phyloP scores from a whole-genome alignment of 2,888 invertebrate genomes.

The Papilio demoleus region DNA sequence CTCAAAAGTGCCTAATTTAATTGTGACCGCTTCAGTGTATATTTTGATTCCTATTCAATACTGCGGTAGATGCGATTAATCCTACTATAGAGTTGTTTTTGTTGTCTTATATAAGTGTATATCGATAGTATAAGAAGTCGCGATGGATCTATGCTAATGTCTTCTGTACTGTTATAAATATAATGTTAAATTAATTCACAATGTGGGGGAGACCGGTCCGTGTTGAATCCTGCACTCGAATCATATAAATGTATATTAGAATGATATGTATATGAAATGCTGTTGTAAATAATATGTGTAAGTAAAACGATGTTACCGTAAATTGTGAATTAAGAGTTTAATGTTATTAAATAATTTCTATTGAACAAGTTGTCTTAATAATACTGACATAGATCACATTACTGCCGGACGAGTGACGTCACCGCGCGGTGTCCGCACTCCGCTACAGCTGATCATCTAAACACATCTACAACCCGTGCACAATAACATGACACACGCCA shows the following conservation, averaged over 20 bases:
- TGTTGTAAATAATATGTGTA: slow-evolving; percentile 82
- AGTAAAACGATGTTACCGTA: slow-evolving; percentile 84
- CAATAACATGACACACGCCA: neutral
- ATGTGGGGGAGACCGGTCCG: slow-evolving; percentile 10
- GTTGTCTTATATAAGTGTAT: slow-evolving; percentile 21
- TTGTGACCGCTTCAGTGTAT: slow-evolving; percentile 3
- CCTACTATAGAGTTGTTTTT: neutral
- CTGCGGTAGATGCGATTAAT: slow-evolving; percentile 3
- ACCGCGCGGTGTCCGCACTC: neutral
- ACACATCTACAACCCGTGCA: neutral
- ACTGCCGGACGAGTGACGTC: slow-evolving; percentile 44
- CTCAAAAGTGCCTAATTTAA: neutral
- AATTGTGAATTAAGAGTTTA: slow-evolving; percentile 84
- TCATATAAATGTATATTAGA: slow-evolving; percentile 55
- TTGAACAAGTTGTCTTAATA: slow-evolving; percentile 77
- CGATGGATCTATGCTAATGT: slow-evolving; percentile 26
- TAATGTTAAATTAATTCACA: slow-evolving; percentile 16
- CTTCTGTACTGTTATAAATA: slow-evolving; percentile 21
- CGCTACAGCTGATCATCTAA: neutral
- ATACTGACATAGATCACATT: slow-evolving; percentile 81
- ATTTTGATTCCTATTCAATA: slow-evolving; percentile 4
- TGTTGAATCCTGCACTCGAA: slow-evolving; percentile 30
- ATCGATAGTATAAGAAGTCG: slow-evolving; percentile 23
- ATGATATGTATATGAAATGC: slow-evolving; percentile 73
- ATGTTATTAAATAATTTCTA: slow-evolving; percentile 84